Base-by-base conservation (phyloP, 2,113 vertebrate genomes). In the Tachuris rubrigastra region DNA sequence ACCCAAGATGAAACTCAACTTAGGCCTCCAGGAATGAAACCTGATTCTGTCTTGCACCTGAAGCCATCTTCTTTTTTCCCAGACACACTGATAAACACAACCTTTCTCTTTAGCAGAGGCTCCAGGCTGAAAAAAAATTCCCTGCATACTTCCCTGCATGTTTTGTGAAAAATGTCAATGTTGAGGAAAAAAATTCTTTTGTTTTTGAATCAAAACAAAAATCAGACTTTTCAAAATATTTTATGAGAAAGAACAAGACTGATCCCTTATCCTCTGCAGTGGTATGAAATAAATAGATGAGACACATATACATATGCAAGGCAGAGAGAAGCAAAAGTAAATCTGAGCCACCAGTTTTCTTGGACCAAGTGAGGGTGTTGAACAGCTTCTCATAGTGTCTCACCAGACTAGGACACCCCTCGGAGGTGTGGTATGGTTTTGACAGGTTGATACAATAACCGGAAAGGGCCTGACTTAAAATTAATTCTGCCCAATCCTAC, bases 31-130 rank as follows among this genome's bases (percentile, higher is more conserved):
- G 85, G 60, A 93, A 50, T 41, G 75, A 93, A 59, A 91, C 78
- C 56, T 49, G 90, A 71, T 95, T 96, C 79, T 88, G 55, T 77
- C 60, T 90, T 87, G 75, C 62, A 87, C 82, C 75, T 83, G 68
- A 96, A 95, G 65, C 55, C 85, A 55, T 88, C 50, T 83, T 93
- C 39, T 71, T 68, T 87, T 91, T 41, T 47, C 50, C 17, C 31
- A 66, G 37, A 18, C 83, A 52, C 53, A 31, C 59, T 67, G 87
- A 81, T 74, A 94, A 96, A 83, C 59, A 91, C 23, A 15, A 52
- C 35, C 88, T 87, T 91, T 92, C 72, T 84, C 25, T 89, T 68
- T 39, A 80, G 50, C 5, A 66, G 67, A 77, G 24, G 27, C 63
- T 85, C 25, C 44, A 63, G 39, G 60, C 75, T 86, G 85, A 88